These are phyloP conservation scores for Cydia strobilella DNA, from an alignment of 1,140 invertebrate genomes.

Conservation along the genomic window DNA sequence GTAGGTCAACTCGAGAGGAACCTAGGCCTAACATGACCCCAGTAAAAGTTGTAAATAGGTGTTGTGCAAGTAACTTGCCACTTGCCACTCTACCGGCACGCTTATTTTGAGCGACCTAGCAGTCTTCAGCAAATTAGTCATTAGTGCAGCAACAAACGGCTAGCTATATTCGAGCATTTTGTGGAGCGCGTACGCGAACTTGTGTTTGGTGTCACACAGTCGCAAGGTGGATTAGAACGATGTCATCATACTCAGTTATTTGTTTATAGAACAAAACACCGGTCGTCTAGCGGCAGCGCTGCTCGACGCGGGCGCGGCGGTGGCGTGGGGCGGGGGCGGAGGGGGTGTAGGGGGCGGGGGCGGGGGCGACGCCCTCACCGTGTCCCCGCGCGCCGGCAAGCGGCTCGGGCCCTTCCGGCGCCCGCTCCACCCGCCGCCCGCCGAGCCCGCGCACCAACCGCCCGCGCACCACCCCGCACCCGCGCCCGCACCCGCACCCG, in stretches of 20 bases:
- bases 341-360: conserved; percentile 48
- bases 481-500: conserved; percentile 38
- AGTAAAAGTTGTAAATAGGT: too few relatives aligned
- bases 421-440: conserved; percentile 32
- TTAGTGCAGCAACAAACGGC: conserved; percentile 92
- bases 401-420: conserved; percentile 56
- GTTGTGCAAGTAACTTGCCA: too few relatives aligned
- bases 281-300: conserved; percentile 64
- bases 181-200: conserved; percentile 65
- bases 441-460: conserved; percentile 20
- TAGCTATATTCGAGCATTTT: conserved; percentile 91
- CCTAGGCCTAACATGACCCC: too few relatives aligned
- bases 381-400: conserved; percentile 71
- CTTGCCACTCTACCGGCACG: conserved; percentile 95
- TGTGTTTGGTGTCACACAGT: conserved; percentile 38
- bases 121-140: conserved; percentile 92
- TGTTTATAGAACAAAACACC: conserved; percentile 56
- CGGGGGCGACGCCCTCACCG: conserved; percentile 53
- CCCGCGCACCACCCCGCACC: conserved; percentile 15
- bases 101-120: conserved; percentile 94
- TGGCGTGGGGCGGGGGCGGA: conserved; percentile 46
- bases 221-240: neutral
- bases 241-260: too few relatives aligned
- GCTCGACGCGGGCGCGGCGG: conserved; percentile 63
- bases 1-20: too few relatives aligned